These are phyloP conservation scores for Lutraria lutraria DNA, from an alignment of 2,888 invertebrate species.

Conservation along the genomic window DNA sequence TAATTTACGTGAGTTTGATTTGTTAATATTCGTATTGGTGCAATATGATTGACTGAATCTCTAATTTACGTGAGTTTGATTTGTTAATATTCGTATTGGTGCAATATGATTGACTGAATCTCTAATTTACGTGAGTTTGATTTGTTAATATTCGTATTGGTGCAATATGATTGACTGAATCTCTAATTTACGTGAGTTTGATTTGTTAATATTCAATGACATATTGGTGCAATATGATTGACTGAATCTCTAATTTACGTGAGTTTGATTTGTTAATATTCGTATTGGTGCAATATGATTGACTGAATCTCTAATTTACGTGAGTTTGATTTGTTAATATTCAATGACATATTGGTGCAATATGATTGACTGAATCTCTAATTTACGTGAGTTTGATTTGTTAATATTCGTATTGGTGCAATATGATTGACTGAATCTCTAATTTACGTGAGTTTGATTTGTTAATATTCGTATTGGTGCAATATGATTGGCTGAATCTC, in stretches of 20 bases:
- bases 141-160: too few relatives aligned
- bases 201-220: slow-evolving; percentile 85
- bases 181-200: too few relatives aligned
- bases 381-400: too few relatives aligned
- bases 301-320: not conserved
- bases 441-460: slow-evolving; percentile 61
- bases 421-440: slow-evolving; percentile 66
- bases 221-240: slow-evolving; percentile 65
- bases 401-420: slow-evolving; percentile 50
- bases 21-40: slow-evolving; percentile 44
- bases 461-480: not conserved
- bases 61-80: slow-evolving; percentile 63
- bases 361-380: too few relatives aligned
- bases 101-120: not conserved
- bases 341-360: too few relatives aligned
- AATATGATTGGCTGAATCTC: not conserved
- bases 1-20: too few relatives aligned
- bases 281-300: not conserved
- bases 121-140: too few relatives aligned
- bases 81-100: not conserved
- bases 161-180: too few relatives aligned
- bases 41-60: slow-evolving; percentile 67
- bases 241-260: slow-evolving; percentile 69
- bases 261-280: slow-evolving; percentile 27
- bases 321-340: too few relatives aligned